Evolutionary conservation across 2,113 vertebrate genomes (phyloP).

Genomic region (Cygnus buccinator): DNA sequence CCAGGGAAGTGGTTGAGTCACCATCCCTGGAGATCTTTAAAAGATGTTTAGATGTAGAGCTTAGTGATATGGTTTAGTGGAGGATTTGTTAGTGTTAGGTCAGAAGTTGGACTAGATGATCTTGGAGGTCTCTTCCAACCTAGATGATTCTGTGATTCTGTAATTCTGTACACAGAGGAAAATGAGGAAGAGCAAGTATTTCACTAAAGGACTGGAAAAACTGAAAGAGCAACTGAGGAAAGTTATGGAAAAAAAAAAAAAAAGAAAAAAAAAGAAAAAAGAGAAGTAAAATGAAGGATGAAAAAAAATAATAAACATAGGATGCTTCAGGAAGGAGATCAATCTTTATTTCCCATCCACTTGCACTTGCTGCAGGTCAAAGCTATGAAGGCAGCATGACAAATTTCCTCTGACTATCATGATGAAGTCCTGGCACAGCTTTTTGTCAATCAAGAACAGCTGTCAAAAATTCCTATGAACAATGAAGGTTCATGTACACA

Average conservation of each 20-base stretch:
- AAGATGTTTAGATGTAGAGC: too few relatives aligned
- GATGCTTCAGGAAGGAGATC: not conserved
- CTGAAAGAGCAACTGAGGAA: not conserved
- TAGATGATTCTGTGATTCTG: too few relatives aligned
- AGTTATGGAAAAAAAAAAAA: not conserved
- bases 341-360: not conserved
- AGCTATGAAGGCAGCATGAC: not conserved
- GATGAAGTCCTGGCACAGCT: not conserved
- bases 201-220: not conserved
- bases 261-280: not conserved
- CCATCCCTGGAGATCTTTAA: too few relatives aligned
- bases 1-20: too few relatives aligned
- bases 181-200: not conserved
- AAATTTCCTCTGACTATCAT: not conserved
- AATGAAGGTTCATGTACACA: not conserved
- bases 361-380: not conserved
- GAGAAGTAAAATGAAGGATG: not conserved
- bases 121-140: too few relatives aligned
- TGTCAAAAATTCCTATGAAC: constrained; percentile 20
- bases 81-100: too few relatives aligned
- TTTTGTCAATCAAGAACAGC: not conserved
- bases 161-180: not conserved
- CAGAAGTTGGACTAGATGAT: too few relatives aligned
- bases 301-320: not conserved
- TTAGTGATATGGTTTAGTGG: too few relatives aligned